phyloP scores from a whole-genome alignment of 2,888 invertebrate species.

The Pegoplata infirma region DNA sequence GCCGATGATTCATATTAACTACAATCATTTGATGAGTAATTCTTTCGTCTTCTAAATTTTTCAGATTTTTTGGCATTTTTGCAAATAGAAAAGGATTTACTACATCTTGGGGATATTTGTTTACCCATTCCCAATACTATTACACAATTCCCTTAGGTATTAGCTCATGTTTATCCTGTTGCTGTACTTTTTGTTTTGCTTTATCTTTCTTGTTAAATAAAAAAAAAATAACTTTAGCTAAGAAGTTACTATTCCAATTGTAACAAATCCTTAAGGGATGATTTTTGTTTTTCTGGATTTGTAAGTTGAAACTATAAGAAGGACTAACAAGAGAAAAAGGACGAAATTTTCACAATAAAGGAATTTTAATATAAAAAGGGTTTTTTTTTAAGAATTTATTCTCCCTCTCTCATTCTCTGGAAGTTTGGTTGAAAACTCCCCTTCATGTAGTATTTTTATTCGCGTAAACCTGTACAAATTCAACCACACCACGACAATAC shows the following conservation, averaged over 20 bases:
- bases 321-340: not conserved
- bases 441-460: constrained; percentile 28
- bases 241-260: constrained; percentile 48
- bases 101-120: not conserved
- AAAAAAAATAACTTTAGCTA: constrained; percentile 51
- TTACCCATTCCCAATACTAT: not conserved
- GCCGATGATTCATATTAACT: too few species aligned
- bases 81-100: not conserved
- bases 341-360: constrained; percentile 43
- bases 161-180: constrained; percentile 52
- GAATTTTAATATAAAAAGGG: constrained; percentile 43
- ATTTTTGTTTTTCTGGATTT: constrained; percentile 15
- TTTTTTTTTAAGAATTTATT: constrained; percentile 3
- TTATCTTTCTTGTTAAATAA: not conserved
- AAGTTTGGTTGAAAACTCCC: constrained; percentile 29
- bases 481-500: constrained; percentile 17
- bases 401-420: not conserved
- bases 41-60: too few species aligned
- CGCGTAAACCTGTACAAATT: constrained; percentile 54
- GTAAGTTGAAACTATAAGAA: not conserved
- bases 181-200: constrained; percentile 54
- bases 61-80: not conserved
- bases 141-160: constrained; percentile 24
- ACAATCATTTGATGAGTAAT: too few species aligned
- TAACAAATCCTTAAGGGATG: constrained; percentile 45